Conservation (phyloP, 37 sponge, comb jelly and placozoan genomes). For the Spongia lamella region DNA sequence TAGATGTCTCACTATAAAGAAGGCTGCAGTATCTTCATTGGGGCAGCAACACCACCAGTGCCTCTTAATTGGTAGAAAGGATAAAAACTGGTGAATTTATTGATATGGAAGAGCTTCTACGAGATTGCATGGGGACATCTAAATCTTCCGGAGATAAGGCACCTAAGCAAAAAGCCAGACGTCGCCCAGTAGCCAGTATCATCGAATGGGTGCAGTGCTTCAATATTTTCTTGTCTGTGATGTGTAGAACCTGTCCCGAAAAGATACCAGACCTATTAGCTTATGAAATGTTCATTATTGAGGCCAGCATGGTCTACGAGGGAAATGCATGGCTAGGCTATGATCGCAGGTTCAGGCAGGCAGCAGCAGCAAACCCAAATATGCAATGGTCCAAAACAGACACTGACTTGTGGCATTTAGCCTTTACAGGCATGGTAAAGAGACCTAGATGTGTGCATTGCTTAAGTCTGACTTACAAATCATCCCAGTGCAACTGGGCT, state of each 20-base stretch:
- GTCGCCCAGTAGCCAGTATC: not conserved
- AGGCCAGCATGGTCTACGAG: too few relatives aligned
- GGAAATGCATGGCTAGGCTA: too few relatives aligned
- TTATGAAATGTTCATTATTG: too few relatives aligned
- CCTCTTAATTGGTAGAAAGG: slow-evolving; percentile 3
- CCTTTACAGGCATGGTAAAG: slow-evolving; percentile 19
- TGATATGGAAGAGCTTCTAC: slow-evolving; percentile 20
- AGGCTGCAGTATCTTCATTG: too few relatives aligned
- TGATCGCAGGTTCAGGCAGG: not conserved
- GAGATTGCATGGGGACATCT: slow-evolving; percentile 14
- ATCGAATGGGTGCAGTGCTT: not conserved
- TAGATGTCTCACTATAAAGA: too few relatives aligned
- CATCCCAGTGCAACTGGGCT: slow-evolving; percentile 6
- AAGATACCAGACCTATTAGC: too few relatives aligned
- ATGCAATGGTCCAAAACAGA: not conserved
- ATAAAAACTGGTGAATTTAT: slow-evolving; percentile 7
- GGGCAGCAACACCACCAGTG: too few relatives aligned
- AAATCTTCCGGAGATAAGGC: not conserved
- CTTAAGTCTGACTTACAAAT: slow-evolving; percentile 10
- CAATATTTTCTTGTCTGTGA: too few relatives aligned
- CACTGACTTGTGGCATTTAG: not conserved
- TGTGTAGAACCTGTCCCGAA: too few relatives aligned
- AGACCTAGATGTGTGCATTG: not conserved
- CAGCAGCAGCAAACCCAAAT: too few relatives aligned
- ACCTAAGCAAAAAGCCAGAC: not conserved